Conservation (phyloP, 1,140 invertebrate species). For the Drosophila leontia region DNA sequence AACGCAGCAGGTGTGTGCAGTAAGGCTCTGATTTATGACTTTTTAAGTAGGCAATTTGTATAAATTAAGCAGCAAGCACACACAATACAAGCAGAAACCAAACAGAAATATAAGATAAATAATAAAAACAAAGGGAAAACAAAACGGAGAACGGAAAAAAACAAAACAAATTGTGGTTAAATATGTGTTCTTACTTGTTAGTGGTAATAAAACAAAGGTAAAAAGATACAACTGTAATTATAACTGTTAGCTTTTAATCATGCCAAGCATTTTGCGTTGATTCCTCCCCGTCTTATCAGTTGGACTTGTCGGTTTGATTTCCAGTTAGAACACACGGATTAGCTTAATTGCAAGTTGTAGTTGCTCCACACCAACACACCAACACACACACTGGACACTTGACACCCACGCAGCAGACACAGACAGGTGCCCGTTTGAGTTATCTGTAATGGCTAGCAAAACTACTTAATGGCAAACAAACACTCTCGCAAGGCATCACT, state of each 20-base stretch:
- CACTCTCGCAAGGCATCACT: constrained; percentile 26
- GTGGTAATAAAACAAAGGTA: constrained; percentile 76
- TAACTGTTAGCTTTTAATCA: constrained; percentile 78
- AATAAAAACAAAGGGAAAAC: constrained; percentile 14
- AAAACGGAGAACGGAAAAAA: constrained; percentile 52
- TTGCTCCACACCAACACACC: constrained; percentile 19
- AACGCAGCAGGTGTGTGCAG: constrained; percentile 53
- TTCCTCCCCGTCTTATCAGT: constrained; percentile 34
- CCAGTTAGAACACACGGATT: constrained; percentile 32
- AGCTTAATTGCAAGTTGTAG: constrained; percentile 43
- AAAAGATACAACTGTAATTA: constrained; percentile 53
- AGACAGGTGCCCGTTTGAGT: constrained; percentile 14
- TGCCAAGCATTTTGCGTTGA: constrained; percentile 76
- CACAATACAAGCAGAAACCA: constrained; percentile 42
- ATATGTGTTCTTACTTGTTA: constrained; percentile 85
- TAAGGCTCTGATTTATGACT: constrained; percentile 82
- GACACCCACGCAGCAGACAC: constrained; percentile 13
- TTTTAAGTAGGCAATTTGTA: constrained; percentile 81
- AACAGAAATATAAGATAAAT: constrained; percentile 18
- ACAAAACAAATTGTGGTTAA: constrained; percentile 81
- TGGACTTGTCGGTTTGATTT: constrained; percentile 31
- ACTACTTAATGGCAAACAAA: constrained; percentile 38
- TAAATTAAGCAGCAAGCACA: constrained; percentile 63
- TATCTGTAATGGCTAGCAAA: constrained; percentile 36
- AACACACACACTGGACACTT: constrained; percentile 21